These are phyloP conservation scores for Acanthisitta chloris DNA, from an alignment of 2,113 vertebrate species.

Conservation along the genomic window DNA sequence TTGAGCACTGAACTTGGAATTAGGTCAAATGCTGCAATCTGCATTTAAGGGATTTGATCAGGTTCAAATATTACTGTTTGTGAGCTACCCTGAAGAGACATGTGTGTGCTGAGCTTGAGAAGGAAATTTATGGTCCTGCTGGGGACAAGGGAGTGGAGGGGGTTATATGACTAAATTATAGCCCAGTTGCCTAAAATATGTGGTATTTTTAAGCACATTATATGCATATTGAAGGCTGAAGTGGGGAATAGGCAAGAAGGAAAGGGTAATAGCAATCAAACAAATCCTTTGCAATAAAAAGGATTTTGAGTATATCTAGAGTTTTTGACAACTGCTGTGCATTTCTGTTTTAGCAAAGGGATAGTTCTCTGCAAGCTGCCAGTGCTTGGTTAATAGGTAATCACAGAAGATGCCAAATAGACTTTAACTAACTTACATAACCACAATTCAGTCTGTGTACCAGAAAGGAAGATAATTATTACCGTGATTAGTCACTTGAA, in stretches of 20 bases:
- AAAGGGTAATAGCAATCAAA: neutral
- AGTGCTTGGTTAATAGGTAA: neutral
- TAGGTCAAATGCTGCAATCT: neutral
- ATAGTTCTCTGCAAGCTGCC: neutral
- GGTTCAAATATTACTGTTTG: neutral
- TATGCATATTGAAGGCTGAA: neutral
- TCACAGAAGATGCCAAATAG: neutral
- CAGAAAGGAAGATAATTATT: neutral
- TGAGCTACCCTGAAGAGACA: neutral
- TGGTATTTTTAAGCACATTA: neutral
- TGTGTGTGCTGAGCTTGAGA: neutral
- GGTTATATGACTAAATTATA: neutral
- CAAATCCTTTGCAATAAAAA: neutral
- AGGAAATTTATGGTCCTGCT: neutral
- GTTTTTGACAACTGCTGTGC: neutral
- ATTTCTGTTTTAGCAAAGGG: neutral
- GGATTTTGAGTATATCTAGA: neutral
- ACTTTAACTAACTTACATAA: slow-evolving; percentile 23
- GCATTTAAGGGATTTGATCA: neutral
- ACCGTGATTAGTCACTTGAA: neutral
- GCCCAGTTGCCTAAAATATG: neutral
- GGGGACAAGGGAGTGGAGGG: neutral
- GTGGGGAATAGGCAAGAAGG: neutral
- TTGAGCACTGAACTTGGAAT: neutral
- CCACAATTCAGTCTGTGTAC: neutral